Evolutionary conservation across 2,888 invertebrate genomes (phyloP), one percentile per base, ranked within the genome.

Genomic region (Drosophila phalerata): DNA sequence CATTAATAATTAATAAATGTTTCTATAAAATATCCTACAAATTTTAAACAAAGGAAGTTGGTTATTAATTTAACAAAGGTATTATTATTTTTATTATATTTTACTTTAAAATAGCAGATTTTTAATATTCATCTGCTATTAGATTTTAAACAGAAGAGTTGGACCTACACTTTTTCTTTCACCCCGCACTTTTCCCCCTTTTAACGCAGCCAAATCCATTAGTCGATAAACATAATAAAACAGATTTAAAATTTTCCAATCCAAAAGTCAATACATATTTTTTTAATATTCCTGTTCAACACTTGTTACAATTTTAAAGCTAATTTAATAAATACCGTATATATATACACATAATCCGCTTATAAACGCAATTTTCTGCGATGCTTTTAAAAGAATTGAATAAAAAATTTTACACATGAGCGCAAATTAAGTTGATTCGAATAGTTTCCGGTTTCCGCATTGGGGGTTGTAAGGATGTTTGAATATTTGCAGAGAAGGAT

Each of bases 231-330:
- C 42, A 61, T 34, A 48, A 48, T 52, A 57, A 65, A 57, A 61
- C 13, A 28, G 75, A 68, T 58, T 69, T 57, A 43, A 32, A 5
- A 25, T 60, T 28, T 67, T 67, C 57, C 43, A 77, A 60, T 83
- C 52, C 28, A 13, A 85, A 81, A 89, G 85, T 87, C 80, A 87
- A 73, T 87, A 70, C 67, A 75, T 28, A 48, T 40, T 66, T 67
- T 55, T 60, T 62, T 6, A 52, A 28, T 47, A 56, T 67, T 53
- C 47, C 28, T 38, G 65, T 43, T 13, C 74, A 68, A 85, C 90
- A 88, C 85, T 90, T 88, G 88, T 79, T 85, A 83, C 88, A 78
- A 89, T 89, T 89, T 87, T 78, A 38, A 70, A 74, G 87, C 83
- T 85, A 85, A 85, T 87, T 88, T 77, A 66, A 69, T 56, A 61